Evolutionary conservation across 2,888 invertebrate species (phyloP).

Genomic region (Tholera decimalis): DNA sequence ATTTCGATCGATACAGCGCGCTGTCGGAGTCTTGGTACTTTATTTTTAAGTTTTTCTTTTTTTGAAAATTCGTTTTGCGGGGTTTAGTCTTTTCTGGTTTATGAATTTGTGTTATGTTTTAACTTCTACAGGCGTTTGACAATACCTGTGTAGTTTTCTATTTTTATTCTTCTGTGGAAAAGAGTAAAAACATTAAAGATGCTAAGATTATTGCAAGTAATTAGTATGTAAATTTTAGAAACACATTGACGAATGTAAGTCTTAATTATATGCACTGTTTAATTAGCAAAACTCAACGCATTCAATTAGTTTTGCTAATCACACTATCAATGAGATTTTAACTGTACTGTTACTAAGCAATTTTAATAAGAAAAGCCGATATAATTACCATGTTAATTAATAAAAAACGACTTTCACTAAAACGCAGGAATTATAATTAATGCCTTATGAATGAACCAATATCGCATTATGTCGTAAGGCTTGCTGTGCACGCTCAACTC

Average conservation of each 20-base stretch:
- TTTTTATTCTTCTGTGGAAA: neutral
- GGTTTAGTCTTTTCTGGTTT: constrained; percentile 14
- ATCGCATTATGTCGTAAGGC: constrained; percentile 46
- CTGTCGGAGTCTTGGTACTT: constrained; percentile 79
- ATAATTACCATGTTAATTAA: constrained; percentile 30
- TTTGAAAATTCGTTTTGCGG: constrained; percentile 43
- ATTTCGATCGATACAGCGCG: constrained; percentile 87
- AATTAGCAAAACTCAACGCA: constrained; percentile 36
- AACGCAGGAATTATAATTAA: constrained; percentile 48
- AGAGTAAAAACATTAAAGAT: constrained; percentile 14
- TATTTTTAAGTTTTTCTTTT: constrained; percentile 58
- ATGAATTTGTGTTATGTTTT: neutral
- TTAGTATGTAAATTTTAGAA: constrained; percentile 23
- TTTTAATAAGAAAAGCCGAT: neutral
- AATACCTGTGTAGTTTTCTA: neutral
- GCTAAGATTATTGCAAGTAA: constrained; percentile 1
- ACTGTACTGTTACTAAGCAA: neutral
- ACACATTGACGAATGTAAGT: constrained; percentile 24
- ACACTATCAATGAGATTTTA: constrained; percentile 11
- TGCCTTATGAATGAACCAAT: constrained; percentile 58
- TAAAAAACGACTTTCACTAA: constrained; percentile 52
- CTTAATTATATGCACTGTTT: constrained; percentile 6
- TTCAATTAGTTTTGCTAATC: constrained; percentile 20
- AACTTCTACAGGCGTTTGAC: neutral
- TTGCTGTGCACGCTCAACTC: constrained; percentile 25